Conservation (phyloP, 2,797 vertebrate species). For the Phaenicophaeus curvirostris region DNA sequence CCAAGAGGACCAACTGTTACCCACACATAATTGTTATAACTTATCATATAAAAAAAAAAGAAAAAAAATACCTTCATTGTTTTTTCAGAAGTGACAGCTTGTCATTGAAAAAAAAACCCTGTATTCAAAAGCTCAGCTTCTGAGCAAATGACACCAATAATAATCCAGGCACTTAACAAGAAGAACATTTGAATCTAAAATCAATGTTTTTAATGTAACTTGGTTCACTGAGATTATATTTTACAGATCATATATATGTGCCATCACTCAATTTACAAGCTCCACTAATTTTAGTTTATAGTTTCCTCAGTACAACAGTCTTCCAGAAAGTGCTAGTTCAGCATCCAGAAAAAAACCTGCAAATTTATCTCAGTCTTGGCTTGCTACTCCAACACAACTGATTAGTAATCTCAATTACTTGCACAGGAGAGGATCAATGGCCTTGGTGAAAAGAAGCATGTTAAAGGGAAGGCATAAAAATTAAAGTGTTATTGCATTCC, state of each 20-base stretch:
- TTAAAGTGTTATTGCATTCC: not conserved
- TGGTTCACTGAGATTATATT: not conserved
- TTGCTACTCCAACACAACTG: not conserved
- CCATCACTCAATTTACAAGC: not conserved
- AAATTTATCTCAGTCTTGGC: not conserved
- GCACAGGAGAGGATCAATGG: not conserved
- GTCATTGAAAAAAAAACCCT: not conserved
- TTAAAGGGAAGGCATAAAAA: not conserved
- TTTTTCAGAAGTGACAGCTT: not conserved
- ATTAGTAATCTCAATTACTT: not conserved
- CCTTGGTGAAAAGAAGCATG: not conserved
- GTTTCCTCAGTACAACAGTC: not conserved
- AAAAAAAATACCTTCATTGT: not conserved
- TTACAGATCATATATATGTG: not conserved
- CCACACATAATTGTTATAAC: not conserved
- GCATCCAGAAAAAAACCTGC: not conserved
- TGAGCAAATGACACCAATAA: not conserved
- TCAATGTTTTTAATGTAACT: not conserved
- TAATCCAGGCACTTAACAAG: not conserved
- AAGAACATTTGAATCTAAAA: not conserved
- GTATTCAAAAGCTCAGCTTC: not conserved
- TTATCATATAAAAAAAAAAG: not conserved
- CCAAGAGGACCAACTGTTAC: not conserved
- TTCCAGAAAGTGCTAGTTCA: not conserved
- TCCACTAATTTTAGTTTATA: not conserved